phyloP scores from a whole-genome alignment of 2,113 vertebrate species.

The Plotosus lineatus region DNA sequence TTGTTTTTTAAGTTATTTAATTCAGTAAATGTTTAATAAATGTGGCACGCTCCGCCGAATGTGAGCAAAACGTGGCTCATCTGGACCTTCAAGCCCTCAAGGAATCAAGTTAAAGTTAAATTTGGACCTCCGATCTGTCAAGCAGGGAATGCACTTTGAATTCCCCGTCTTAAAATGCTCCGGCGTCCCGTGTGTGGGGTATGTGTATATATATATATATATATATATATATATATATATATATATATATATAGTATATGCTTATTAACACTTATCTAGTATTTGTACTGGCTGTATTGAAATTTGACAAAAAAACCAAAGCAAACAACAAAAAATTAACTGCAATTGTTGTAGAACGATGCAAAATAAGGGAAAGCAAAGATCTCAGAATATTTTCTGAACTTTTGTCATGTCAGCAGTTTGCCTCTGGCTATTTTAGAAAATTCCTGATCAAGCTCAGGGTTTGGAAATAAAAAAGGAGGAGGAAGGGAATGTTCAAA shows the following conservation, averaged over 20 bases:
- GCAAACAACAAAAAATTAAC: neutral
- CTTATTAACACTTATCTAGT: neutral
- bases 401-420: slow-evolving; percentile 19
- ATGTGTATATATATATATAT: no score
- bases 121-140: no score
- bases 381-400: neutral
- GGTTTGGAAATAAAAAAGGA: neutral
- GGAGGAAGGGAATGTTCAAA: slow-evolving; percentile 18
- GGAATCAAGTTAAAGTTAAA: no score
- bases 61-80: no score
- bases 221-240: neutral
- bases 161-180: no score
- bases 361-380: neutral
- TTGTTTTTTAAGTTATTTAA: no score
- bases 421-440: neutral
- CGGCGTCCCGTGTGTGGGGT: neutral
- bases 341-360: neutral
- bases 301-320: neutral
- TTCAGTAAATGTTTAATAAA: no score
- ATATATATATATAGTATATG: neutral
- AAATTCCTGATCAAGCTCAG: slow-evolving; percentile 8
- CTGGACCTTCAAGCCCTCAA: no score
- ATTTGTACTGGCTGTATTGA: neutral
- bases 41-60: no score
- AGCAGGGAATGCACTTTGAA: no score